phyloP scores from a whole-genome alignment of 2,113 vertebrate genomes.

The Myrmecophaga tridactyla region DNA sequence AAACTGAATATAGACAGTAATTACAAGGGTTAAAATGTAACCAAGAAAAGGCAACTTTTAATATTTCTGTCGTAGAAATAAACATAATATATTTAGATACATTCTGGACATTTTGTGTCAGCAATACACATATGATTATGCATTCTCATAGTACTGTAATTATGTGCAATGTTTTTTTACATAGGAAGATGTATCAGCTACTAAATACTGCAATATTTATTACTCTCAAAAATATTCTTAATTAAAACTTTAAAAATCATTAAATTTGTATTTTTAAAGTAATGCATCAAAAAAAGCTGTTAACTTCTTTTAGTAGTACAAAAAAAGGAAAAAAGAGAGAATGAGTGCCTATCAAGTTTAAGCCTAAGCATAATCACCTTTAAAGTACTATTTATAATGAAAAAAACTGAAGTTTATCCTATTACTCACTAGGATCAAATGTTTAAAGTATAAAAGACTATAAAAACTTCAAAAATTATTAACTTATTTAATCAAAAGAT shows the following conservation, averaged over 20 bases:
- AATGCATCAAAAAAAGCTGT: background rate
- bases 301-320: background rate
- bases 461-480: conserved; percentile 21
- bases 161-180: background rate
- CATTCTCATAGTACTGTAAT: background rate
- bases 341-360: conserved; percentile 2
- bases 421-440: background rate
- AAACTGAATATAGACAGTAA: background rate
- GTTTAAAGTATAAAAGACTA: background rate
- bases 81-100: background rate
- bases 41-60: background rate
- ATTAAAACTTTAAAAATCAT: background rate
- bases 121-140: background rate
- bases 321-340: conserved; percentile 17
- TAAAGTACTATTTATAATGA: background rate
- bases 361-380: background rate
- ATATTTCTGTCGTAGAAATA: background rate
- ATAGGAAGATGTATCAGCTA: background rate
- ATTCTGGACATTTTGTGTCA: background rate
- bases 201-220: background rate
- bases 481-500: conserved; percentile 9
- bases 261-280: background rate
- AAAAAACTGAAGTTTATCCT: background rate
- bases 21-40: background rate
- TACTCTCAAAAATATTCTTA: background rate